A percentile compares a stretch with the other conserved stretches of the same genome.
Conservation (phyloP, 2,888 invertebrate species). For the Amiota mariae region DNA sequence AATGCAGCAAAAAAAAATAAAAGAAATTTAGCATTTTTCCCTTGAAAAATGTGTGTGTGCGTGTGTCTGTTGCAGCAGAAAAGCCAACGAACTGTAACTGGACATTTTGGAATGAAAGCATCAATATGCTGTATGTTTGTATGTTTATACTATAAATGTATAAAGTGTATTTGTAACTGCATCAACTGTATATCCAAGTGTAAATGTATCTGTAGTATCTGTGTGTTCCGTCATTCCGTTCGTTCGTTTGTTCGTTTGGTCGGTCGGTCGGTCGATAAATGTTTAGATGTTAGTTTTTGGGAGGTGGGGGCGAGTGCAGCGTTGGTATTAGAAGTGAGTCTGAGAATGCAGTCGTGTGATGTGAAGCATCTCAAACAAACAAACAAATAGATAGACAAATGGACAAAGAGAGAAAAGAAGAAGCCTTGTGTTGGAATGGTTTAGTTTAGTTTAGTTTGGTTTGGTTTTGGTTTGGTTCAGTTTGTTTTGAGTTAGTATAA, state of each 20-base stretch:
- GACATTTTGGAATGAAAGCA: neutral
- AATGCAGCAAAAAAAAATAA: neutral
- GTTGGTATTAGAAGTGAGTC: neutral
- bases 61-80: neutral
- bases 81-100: constrained; percentile 25
- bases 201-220: neutral
- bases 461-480: no score
- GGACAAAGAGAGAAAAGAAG: no score
- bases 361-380: neutral
- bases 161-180: constrained; percentile 1
- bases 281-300: constrained; percentile 2
- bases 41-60: neutral
- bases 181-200: neutral
- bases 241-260: neutral
- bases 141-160: no score
- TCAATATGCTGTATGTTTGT: no score
- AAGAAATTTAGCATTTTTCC: neutral
- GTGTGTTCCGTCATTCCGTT: neutral
- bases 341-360: constrained; percentile 4
- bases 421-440: no score
- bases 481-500: no score
- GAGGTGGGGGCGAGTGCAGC: neutral
- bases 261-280: neutral
- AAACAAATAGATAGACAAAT: no score
- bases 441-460: no score